phyloP scores from a whole-genome alignment of 2,888 invertebrate genomes.

The Catocala fraxini region DNA sequence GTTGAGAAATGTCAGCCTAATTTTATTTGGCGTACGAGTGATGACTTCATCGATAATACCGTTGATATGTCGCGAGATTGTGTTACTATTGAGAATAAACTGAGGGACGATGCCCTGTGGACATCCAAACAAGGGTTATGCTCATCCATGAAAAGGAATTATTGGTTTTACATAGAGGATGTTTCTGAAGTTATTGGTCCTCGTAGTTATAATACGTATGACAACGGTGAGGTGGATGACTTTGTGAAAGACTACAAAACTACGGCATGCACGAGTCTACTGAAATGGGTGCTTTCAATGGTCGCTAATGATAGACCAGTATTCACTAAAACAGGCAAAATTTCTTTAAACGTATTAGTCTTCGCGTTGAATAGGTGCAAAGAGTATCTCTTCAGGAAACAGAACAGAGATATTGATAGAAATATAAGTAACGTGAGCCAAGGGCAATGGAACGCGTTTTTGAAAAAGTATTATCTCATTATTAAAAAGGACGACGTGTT shows the following conservation, averaged over 20 bases:
- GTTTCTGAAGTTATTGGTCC: constrained; percentile 91
- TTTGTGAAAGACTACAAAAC: constrained; percentile 92
- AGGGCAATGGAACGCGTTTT: constrained; percentile 90
- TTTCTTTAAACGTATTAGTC: constrained; percentile 88
- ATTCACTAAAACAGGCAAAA: constrained; percentile 83
- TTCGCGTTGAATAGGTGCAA: constrained; percentile 92
- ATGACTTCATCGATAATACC: constrained; percentile 53
- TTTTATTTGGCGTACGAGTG: constrained; percentile 76
- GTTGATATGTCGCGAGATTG: constrained; percentile 65
- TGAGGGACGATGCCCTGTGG: constrained; percentile 74
- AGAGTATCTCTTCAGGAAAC: constrained; percentile 87
- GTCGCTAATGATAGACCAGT: constrained; percentile 74
- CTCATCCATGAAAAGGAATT: constrained; percentile 86
- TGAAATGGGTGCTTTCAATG: constrained; percentile 88
- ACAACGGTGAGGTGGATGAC: constrained; percentile 85
- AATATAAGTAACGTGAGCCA: constrained; percentile 69
- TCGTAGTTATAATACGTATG: constrained; percentile 90
- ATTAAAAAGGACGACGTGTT: constrained; percentile 88
- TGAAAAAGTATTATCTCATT: constrained; percentile 89
- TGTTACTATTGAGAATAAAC: constrained; percentile 71
- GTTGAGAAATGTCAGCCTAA: constrained; percentile 71
- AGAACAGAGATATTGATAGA: constrained; percentile 90
- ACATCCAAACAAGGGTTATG: constrained; percentile 83
- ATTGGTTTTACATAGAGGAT: constrained; percentile 89
- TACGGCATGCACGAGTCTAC: constrained; percentile 92